Evolutionary conservation across 1,140 invertebrate species (phyloP).

Genomic region (Cephus cinctus): DNA sequence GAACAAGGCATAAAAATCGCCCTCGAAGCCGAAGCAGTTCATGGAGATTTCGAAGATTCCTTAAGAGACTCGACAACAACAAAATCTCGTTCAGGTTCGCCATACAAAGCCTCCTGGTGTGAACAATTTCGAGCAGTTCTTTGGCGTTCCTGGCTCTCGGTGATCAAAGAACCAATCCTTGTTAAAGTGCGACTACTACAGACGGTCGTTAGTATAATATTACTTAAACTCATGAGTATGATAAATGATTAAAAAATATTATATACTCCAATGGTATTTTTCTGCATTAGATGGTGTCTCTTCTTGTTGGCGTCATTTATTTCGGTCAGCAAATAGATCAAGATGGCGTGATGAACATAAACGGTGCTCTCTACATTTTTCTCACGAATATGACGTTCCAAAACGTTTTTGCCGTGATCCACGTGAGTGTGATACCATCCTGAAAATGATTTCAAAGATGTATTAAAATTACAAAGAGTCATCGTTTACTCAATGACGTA

Average conservation of each 20-base stretch:
- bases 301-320: constrained; percentile 87
- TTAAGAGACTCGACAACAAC: constrained; percentile 10
- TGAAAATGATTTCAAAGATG: constrained; percentile 6
- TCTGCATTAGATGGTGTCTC: constrained; percentile 72
- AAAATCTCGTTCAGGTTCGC: constrained; percentile 43
- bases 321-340: constrained; percentile 81
- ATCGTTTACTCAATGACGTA: constrained; percentile 50
- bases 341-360: constrained; percentile 93
- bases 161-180: constrained; percentile 86
- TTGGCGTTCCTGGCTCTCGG: constrained; percentile 86
- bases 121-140: constrained; percentile 86
- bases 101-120: constrained; percentile 85
- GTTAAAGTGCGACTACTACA: constrained; percentile 87
- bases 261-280: constrained; percentile 8
- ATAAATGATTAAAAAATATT: constrained; percentile 2
- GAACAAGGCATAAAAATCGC: constrained; percentile 62
- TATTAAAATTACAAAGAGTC: constrained; percentile 5
- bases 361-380: constrained; percentile 92
- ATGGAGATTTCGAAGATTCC: constrained; percentile 36
- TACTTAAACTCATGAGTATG: constrained; percentile 2
- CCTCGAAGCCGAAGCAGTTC: constrained; percentile 55
- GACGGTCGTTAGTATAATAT: constrained; percentile 71
- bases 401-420: constrained; percentile 86
- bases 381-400: constrained; percentile 93
- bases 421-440: constrained; percentile 61